A percentile compares a stretch with the other conserved stretches of the same genome.
Evolutionary conservation across 2,797 vertebrate genomes (phyloP).

Genomic region (Danio albolineatus): DNA sequence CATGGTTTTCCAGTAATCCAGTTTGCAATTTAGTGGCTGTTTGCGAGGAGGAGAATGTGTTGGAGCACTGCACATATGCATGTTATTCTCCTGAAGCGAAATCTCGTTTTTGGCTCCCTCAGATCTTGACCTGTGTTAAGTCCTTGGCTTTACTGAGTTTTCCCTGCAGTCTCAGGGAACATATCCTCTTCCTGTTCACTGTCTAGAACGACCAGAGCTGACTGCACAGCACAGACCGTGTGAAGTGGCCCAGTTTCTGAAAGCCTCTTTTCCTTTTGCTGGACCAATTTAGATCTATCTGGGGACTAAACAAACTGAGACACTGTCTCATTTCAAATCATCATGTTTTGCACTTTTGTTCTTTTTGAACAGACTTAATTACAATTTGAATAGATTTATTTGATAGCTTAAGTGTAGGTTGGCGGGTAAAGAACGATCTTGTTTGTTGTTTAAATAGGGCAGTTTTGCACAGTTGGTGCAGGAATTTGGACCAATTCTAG

Average conservation of each 20-base stretch:
- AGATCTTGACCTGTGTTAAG: slow-evolving; percentile 54
- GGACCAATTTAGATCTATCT: not conserved
- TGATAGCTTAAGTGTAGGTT: not conserved
- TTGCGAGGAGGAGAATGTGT: slow-evolving; percentile 4
- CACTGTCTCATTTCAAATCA: not conserved
- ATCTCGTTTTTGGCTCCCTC: slow-evolving; percentile 34
- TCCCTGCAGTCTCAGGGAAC: slow-evolving; percentile 37
- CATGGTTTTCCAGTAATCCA: slow-evolving; percentile 4
- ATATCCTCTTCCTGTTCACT: slow-evolving; percentile 47
- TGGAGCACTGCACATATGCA: slow-evolving; percentile 3
- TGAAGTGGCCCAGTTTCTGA: slow-evolving; percentile 33
- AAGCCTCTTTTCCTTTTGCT: slow-evolving; percentile 11
- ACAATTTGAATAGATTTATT: not conserved
- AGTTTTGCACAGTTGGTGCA: slow-evolving; percentile 7
- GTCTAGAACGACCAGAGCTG: slow-evolving; percentile 17
- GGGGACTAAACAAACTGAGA: slow-evolving; percentile 16
- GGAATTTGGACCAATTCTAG: slow-evolving; percentile 12
- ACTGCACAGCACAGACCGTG: slow-evolving; percentile 3
- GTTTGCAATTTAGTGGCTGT: slow-evolving; percentile 18
- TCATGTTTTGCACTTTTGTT: not conserved
- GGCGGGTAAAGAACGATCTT: not conserved
- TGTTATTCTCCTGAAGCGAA: slow-evolving; percentile 3
- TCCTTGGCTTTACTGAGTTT: slow-evolving; percentile 52
- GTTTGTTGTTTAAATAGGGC: slow-evolving; percentile 5
- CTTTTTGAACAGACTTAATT: not conserved